A percentile compares a stretch with the other conserved stretches of the same genome.
Evolutionary conservation across 2,888 invertebrate genomes (phyloP).

Genomic region (Sycophila texana): DNA sequence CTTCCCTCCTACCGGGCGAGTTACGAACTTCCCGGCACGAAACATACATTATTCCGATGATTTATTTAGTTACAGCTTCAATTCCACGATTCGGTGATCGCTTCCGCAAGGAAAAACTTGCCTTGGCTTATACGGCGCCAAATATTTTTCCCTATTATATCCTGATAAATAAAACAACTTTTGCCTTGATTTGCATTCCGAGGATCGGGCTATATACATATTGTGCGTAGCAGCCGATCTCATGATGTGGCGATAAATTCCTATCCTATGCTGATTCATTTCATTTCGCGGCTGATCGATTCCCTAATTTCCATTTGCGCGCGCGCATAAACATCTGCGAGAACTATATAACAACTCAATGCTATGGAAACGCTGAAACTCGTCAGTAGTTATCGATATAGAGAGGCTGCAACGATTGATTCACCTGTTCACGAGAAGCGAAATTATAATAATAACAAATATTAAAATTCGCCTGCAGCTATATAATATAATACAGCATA

Average conservation of each 20-base stretch:
- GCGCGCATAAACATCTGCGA: too few species aligned
- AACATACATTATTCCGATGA: slow-evolving; percentile 32
- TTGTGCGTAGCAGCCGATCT: neutral
- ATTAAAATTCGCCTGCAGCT: too few species aligned
- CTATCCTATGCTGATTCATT: too few species aligned
- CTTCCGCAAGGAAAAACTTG: neutral
- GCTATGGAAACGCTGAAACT: too few species aligned
- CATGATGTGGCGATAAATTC: neutral
- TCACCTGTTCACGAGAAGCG: too few species aligned
- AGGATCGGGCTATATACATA: neutral
- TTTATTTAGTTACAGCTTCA: slow-evolving; percentile 21
- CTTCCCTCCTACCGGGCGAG: slow-evolving; percentile 11
- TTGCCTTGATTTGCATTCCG: slow-evolving; percentile 3
- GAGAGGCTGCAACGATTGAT: too few species aligned
- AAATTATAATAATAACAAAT: too few species aligned
- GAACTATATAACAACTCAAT: too few species aligned
- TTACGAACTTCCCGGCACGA: slow-evolving; percentile 21
- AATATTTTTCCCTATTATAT: neutral
- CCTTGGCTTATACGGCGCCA: neutral
- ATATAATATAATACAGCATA: too few species aligned
- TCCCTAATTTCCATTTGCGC: too few species aligned
- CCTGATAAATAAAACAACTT: neutral
- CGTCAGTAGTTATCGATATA: too few species aligned
- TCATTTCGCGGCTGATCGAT: too few species aligned
- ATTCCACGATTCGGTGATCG: neutral